Conservation (phyloP, 35 echinoderm and acorn worm species). For the Strongylocentrotus purpuratus region DNA sequence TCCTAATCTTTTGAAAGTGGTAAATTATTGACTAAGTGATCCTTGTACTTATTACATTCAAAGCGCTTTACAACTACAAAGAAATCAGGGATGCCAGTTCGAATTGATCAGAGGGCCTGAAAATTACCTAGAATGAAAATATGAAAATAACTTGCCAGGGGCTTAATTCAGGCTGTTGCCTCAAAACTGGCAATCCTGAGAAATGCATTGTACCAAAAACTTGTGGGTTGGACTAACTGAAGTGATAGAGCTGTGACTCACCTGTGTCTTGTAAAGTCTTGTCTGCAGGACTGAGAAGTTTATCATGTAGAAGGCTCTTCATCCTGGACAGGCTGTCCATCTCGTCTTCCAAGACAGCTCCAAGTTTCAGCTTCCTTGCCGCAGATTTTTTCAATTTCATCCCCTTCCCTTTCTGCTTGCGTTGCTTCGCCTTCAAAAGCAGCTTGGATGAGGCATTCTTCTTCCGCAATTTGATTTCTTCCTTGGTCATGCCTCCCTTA, state of each 20-base stretch:
- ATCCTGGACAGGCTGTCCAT: not conserved
- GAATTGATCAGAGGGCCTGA: no score
- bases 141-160: no score
- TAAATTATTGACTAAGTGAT: no score
- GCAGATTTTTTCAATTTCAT: not conserved
- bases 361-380: not conserved
- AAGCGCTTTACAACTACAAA: no score
- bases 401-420: not conserved
- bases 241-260: not conserved
- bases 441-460: constrained; percentile 50
- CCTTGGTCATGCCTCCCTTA: not conserved
- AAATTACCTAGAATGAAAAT: no score
- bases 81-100: no score
- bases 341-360: not conserved
- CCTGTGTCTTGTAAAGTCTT: constrained; percentile 37
- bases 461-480: not conserved
- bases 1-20: no score
- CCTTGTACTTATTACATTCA: no score
- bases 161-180: no score
- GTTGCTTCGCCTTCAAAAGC: constrained; percentile 48
- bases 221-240: no score
- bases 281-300: constrained; percentile 14
- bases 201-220: no score
- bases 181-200: no score
- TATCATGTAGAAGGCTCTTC: constrained; percentile 11